phyloP scores from a whole-genome alignment of 2,113 vertebrate species.

The Passer montanus region DNA sequence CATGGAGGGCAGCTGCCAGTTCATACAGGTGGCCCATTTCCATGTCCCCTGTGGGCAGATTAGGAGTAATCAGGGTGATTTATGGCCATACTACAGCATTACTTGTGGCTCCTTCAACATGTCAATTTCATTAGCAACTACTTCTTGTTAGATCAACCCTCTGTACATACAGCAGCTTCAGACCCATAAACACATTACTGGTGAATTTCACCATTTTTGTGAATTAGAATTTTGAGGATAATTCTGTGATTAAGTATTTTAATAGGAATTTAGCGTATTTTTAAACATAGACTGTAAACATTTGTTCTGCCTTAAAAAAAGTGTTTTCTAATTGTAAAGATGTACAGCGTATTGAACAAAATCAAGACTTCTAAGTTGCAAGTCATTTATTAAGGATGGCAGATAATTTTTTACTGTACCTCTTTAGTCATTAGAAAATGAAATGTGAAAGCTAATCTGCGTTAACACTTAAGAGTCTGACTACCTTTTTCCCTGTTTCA shows the following conservation, averaged over 20 bases:
- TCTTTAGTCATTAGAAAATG: background rate
- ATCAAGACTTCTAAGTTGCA: background rate
- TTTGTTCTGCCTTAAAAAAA: background rate
- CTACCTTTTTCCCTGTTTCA: background rate
- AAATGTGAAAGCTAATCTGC: background rate
- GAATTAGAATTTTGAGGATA: background rate
- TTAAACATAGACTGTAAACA: background rate
- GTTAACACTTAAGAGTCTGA: background rate
- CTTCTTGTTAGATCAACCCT: background rate
- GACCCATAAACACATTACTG: accelerated
- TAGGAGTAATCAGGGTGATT: background rate
- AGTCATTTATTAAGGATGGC: background rate
- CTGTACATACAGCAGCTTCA: background rate
- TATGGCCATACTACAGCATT: background rate
- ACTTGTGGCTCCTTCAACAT: background rate
- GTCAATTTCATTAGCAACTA: background rate
- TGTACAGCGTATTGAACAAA: background rate
- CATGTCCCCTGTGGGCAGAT: background rate
- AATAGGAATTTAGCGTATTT: background rate
- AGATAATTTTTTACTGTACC: background rate
- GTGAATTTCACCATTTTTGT: background rate
- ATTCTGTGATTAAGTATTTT: background rate
- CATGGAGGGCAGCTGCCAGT: background rate
- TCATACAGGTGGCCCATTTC: background rate
- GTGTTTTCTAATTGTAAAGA: background rate